Percentiles rank a stretch among this genome's conserved stretches.
Evolutionary conservation across 2,113 vertebrate species (phyloP).

Genomic region (Agelaius tricolor): DNA sequence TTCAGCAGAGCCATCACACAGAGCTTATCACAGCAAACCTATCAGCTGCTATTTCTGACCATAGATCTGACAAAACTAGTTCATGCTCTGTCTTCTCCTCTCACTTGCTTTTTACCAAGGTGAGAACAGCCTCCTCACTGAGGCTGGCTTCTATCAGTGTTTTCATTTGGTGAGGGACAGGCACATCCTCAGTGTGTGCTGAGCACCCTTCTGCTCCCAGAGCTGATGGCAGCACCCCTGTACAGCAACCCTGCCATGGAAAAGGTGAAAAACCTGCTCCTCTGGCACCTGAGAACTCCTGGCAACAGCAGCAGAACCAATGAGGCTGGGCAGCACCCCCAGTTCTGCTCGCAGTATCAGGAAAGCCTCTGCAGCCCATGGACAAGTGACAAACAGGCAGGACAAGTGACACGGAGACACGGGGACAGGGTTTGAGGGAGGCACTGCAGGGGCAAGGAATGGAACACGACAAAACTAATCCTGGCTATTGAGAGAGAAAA

Average conservation of each 20-base stretch:
- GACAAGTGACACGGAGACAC: neutral
- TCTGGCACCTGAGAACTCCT: neutral
- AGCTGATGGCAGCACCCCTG: neutral
- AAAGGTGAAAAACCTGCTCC: neutral
- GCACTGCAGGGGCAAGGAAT: neutral
- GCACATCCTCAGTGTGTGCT: accelerated
- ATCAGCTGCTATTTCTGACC: conserved; percentile 5
- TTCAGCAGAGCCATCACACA: conserved; percentile 31
- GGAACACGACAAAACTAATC: neutral
- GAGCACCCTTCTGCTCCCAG: accelerated
- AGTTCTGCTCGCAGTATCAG: accelerated
- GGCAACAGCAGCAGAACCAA: accelerated
- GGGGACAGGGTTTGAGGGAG: neutral
- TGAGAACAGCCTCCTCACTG: neutral
- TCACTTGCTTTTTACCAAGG: neutral
- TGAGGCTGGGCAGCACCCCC: neutral
- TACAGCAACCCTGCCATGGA: accelerated
- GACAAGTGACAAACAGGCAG: neutral
- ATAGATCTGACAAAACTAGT: neutral
- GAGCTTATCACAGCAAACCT: neutral
- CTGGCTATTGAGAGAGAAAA: neutral
- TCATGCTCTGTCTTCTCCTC: neutral
- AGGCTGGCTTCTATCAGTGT: neutral
- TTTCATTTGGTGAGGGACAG: neutral
- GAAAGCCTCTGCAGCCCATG: neutral